Evolutionary conservation across 2,113 vertebrate genomes (phyloP), one percentile per base, ranked within the genome.

Genomic region (Scophthalmus maximus): DNA sequence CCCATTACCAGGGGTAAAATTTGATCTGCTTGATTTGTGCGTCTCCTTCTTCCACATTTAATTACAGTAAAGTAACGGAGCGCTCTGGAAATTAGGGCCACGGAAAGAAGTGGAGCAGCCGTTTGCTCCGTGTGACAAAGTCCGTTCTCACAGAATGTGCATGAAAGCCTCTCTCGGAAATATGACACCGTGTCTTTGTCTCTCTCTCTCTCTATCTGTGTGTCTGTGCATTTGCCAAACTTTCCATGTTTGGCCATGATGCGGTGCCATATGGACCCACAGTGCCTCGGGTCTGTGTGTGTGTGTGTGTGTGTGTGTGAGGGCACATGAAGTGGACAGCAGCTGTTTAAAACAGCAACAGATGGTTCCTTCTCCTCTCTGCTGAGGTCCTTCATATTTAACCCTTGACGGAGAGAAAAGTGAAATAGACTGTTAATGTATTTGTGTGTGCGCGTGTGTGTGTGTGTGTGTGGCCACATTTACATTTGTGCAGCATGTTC

Each of bases 311-410:
- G 40, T 38, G 40, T n/a, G 64, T 59, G 55, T 40, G 59, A 15
- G 29, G 12, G 20, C 5, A 32, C 42, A 64, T 72, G 55, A 20
- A 57, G 52, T 10, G 15, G 25, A 32, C 64, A 78, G 65, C 77
- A 81, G 71, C 71, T 85, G 83, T 67, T 58, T 75, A 46, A 40
- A 81, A 22, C 8, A 15, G 14, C 72, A 82, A 77, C 79, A 87
- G 85, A 87, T 86, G 81, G 73, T 46, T 65, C 59, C 53, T 79
- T 73, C 67, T 44, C 59, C 4, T 58, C 62, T 67, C 40, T 68
- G 68, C 66, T 9, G 51, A 32, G 78, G 70, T 47, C 15, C 26
- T 40, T 53, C 36, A 44, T 6, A 44, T 44, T 44, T 44, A 44
- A 44, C 42, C 42, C 42, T 44, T 6, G 18, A n/a, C n/a, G 42